phyloP scores from a whole-genome alignment of 1,140 invertebrate species.

The Drosophila miranda region DNA sequence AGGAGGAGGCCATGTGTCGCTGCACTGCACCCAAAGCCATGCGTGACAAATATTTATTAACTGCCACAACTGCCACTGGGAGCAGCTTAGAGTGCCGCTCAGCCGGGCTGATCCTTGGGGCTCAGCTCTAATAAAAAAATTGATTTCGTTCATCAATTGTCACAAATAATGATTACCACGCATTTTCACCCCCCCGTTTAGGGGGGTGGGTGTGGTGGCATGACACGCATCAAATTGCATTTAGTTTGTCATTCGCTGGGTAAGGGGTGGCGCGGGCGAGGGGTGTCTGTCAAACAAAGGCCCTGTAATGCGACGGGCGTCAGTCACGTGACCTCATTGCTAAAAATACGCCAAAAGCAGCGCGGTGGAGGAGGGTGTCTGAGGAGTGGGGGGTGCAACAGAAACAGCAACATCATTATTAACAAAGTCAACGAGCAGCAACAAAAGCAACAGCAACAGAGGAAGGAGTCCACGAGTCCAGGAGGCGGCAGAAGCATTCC shows the following conservation, averaged over 20 bases:
- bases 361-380: neutral
- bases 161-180: slow-evolving; percentile 79
- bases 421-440: slow-evolving; percentile 66
- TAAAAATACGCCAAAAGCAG: slow-evolving; percentile 49
- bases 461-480: no score
- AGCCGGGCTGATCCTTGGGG: slow-evolving; percentile 17
- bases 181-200: slow-evolving; percentile 53
- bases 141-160: slow-evolving; percentile 71
- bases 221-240: slow-evolving; percentile 79
- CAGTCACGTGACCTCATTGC: slow-evolving; percentile 73
- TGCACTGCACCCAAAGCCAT: slow-evolving; percentile 62
- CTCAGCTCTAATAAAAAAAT: slow-evolving; percentile 49
- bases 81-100: slow-evolving; percentile 31
- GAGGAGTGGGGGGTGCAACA: slow-evolving; percentile 8
- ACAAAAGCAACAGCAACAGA: neutral
- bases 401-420: slow-evolving; percentile 64
- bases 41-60: slow-evolving; percentile 77
- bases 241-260: slow-evolving; percentile 67
- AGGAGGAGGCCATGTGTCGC: slow-evolving; percentile 5
- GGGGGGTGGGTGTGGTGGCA: slow-evolving; percentile 23
- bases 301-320: slow-evolving; percentile 28
- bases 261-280: neutral
- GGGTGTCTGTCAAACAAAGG: slow-evolving; percentile 32
- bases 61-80: slow-evolving; percentile 44
- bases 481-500: no score